Evolutionary conservation across 2,797 vertebrate species (phyloP).

Genomic region (Phylloscopus collybita): DNA sequence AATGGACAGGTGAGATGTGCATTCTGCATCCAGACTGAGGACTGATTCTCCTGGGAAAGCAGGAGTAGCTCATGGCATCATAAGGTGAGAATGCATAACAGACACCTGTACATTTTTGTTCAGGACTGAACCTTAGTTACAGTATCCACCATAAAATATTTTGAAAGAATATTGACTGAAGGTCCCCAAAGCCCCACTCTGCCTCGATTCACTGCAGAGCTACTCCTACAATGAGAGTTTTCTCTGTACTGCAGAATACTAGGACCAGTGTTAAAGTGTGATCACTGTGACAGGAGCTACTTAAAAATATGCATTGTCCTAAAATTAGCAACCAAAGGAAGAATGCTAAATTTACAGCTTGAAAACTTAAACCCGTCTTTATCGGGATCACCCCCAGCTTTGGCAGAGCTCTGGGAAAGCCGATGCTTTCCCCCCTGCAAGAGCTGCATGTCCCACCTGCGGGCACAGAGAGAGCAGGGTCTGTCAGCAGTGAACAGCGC

Average conservation of each 20-base stretch:
- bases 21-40: not conserved
- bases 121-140: not conserved
- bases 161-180: not conserved
- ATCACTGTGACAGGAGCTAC: not conserved
- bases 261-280: not conserved
- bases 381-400: fast-evolving
- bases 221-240: not conserved
- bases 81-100: not conserved
- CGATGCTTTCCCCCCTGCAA: not conserved
- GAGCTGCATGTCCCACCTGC: not conserved
- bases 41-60: not conserved
- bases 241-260: not conserved
- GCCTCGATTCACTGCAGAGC: not conserved
- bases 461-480: not conserved
- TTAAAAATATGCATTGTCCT: not conserved
- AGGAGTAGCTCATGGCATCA: not conserved
- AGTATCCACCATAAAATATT: not conserved
- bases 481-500: fast-evolving
- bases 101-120: not conserved
- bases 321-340: not conserved
- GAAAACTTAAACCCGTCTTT: not conserved
- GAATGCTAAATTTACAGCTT: not conserved
- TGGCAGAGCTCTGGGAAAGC: not conserved
- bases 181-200: not conserved
- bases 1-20: not conserved